Base-by-base conservation (phyloP, 2,888 invertebrate species). In the Pecten maximus region DNA sequence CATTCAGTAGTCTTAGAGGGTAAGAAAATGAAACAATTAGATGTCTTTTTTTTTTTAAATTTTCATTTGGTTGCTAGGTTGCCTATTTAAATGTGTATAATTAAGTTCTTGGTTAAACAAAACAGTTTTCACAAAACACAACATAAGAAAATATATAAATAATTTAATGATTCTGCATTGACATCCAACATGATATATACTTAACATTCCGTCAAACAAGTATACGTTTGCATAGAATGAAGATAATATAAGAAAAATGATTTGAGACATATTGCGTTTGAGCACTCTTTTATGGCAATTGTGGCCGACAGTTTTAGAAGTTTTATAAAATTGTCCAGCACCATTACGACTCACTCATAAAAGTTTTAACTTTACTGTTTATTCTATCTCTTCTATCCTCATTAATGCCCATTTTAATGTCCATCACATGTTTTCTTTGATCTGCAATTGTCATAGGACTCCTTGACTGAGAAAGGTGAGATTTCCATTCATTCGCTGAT, bases 401-500 rank as follows among this genome's bases (percentile, higher is more conserved):
- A 89, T 94, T 94, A 28, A 92, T 89, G 15, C 91, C 92, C 86
- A 92, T 92, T 87, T 93, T 94, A 15, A 91, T 89, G 4, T 93
- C 93, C 92, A 94, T 91, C 23, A 93, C 91, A 74, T 91, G 91
- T 89, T 93, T 93, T 91, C 93, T 93, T 60, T 93, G 94, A 48
- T 89, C 89, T 19, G 92, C 91, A 88, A 92, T 93, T 40, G 91
- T 93, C 90, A 93, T 92, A 19, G 93, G 94, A 40, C 91, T 91
- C 40, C 91, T 88, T 60, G 91, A 91, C 23, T 93, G 88, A 89
- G 90, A 91, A 40, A 95, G 91, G 50, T 95, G 95, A 0, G 92
- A 89, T 89, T 94, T 93, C 95, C 95, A 95, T 0, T 93, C 93
- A 40, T 91, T 91, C 10, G 95, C 94, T 10, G 94, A 94, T 91